A percentile compares a stretch with the other conserved stretches of the same genome.
Evolutionary conservation across 2,888 invertebrate genomes (phyloP).

Genomic region (Bombylius major): DNA sequence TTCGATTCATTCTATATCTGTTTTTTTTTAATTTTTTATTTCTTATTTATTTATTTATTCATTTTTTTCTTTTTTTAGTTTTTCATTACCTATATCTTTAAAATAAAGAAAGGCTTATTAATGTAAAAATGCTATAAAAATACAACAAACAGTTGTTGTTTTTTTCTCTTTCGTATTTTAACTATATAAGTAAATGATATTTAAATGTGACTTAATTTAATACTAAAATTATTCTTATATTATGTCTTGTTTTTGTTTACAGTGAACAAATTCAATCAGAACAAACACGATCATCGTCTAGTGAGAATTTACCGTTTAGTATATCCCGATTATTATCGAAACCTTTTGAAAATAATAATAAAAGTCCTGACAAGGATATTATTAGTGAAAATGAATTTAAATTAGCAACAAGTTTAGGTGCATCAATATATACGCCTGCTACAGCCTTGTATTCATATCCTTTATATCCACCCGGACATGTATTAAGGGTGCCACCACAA

Average conservation of each 20-base stretch:
- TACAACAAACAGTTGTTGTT: no score
- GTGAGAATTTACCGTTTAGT: slow-evolving; percentile 56
- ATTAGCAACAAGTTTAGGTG: slow-evolving; percentile 33
- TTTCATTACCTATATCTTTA: no score
- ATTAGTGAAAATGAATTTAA: slow-evolving; percentile 34
- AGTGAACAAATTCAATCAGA: slow-evolving; percentile 38
- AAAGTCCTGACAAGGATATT: slow-evolving; percentile 31
- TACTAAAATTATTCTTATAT: not conserved
- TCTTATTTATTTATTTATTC: no score
- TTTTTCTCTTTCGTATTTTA: not conserved
- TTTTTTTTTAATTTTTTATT: not conserved
- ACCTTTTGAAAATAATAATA: slow-evolving; percentile 47
- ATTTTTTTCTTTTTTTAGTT: no score
- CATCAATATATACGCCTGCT: slow-evolving; percentile 31
- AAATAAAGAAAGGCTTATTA: no score
- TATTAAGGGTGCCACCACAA: slow-evolving; percentile 71
- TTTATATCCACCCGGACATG: slow-evolving; percentile 50
- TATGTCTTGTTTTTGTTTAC: slow-evolving; percentile 11
- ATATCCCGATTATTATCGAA: slow-evolving; percentile 70
- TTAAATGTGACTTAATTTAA: slow-evolving; percentile 8
- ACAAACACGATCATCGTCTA: slow-evolving; percentile 39
- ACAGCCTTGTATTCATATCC: slow-evolving; percentile 36
- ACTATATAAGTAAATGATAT: slow-evolving; percentile 8
- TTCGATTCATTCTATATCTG: not conserved
- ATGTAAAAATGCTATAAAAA: no score